phyloP scores from a whole-genome alignment of 2,888 invertebrate species.

The Prosapia bicincta region DNA sequence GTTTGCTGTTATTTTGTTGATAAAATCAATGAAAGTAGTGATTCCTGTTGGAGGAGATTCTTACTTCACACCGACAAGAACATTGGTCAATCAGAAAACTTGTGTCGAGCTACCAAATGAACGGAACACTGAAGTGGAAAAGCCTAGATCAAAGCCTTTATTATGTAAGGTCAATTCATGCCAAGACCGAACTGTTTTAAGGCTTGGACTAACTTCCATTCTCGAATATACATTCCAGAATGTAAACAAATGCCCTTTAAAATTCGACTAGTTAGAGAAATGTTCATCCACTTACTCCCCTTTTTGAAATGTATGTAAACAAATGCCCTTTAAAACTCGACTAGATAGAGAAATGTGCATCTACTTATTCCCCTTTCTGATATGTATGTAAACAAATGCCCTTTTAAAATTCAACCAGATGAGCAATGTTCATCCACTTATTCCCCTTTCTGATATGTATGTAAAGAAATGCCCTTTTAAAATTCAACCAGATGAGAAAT shows the following conservation, averaged over 20 bases:
- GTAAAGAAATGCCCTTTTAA: no score
- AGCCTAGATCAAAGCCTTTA: slow-evolving; percentile 30
- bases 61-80: slow-evolving; percentile 39
- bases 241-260: slow-evolving; percentile 32
- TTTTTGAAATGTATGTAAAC: no score
- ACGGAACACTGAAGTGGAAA: slow-evolving; percentile 34
- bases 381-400: no score
- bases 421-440: no score
- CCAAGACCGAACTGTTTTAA: slow-evolving; percentile 17
- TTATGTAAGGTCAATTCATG: slow-evolving; percentile 34
- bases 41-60: slow-evolving; percentile 32
- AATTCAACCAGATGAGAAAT: no score
- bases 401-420: no score
- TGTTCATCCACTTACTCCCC: no score
- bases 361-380: no score
- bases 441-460: no score
- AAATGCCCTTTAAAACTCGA: slow-evolving; percentile 31
- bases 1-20: no score
- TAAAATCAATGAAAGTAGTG: slow-evolving; percentile 25
- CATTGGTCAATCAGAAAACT: slow-evolving; percentile 34
- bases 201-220: slow-evolving; percentile 18
- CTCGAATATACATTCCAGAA: slow-evolving; percentile 15
- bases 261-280: slow-evolving; percentile 29
- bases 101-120: slow-evolving; percentile 35
- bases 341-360: slow-evolving; percentile 29